Conservation (phyloP, 2,888 invertebrate genomes). For the Oegoconia quadripuncta region DNA sequence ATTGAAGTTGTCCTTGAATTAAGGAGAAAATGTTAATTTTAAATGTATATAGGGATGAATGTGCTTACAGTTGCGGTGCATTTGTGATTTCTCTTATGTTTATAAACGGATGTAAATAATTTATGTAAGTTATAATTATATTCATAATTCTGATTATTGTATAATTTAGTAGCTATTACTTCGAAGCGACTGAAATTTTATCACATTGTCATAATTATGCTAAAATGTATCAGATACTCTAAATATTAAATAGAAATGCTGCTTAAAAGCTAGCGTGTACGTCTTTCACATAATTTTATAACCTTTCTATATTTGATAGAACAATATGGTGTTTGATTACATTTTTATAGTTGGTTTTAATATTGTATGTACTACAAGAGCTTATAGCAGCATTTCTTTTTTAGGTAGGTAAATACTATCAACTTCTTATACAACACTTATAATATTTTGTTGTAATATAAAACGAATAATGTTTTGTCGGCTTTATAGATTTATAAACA, state of each 20-base stretch:
- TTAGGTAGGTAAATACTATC: slow-evolving; percentile 17
- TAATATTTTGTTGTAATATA: slow-evolving; percentile 18
- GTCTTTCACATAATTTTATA: slow-evolving; percentile 10
- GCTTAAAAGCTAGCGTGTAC: slow-evolving; percentile 22
- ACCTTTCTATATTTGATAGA: not conserved
- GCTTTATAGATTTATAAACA: slow-evolving; percentile 34
- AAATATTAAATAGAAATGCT: slow-evolving; percentile 27
- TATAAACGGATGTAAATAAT: slow-evolving; percentile 68
- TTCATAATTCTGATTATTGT: slow-evolving; percentile 45
- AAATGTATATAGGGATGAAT: slow-evolving; percentile 59
- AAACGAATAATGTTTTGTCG: slow-evolving; percentile 19
- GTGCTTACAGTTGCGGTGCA: slow-evolving; percentile 59
- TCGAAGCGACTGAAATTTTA: slow-evolving; percentile 56
- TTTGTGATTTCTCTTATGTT: slow-evolving; percentile 59
- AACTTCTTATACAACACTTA: slow-evolving; percentile 7
- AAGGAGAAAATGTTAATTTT: slow-evolving; percentile 41
- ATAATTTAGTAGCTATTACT: slow-evolving; percentile 55
- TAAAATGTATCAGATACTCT: slow-evolving; percentile 19
- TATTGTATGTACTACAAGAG: slow-evolving; percentile 18
- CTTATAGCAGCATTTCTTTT: slow-evolving; percentile 27
- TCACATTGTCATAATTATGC: slow-evolving; percentile 26
- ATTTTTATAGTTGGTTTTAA: not conserved
- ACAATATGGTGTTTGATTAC: not conserved
- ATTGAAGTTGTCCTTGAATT: slow-evolving; percentile 16
- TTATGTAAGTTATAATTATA: slow-evolving; percentile 64